Base-by-base conservation (phyloP, 2,797 vertebrate genomes). In the Sebastes baramenuke region DNA sequence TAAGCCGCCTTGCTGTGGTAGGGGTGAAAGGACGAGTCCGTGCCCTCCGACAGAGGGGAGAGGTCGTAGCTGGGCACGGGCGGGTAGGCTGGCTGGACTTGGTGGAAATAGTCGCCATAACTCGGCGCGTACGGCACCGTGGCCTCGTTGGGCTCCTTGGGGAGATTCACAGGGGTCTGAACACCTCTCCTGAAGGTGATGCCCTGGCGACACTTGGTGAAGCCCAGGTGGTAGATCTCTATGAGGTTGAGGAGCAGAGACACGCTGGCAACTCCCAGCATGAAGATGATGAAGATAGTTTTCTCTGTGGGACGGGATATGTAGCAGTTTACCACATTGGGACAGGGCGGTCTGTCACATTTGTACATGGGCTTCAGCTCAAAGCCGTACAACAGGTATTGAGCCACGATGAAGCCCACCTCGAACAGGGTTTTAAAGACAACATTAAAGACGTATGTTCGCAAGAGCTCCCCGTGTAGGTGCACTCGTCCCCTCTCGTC, bases 281-380 rank as follows among this genome's bases (percentile, higher is more conserved):
- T 97, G 85, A 97, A 98, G 75, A 98, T 90, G 77, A 97, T 97
- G 85, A 98, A 97, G 81, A 97, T 96, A 54, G 97, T 98, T 90
- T 97, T 98, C 92, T 98, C 97, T 0, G 97, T 97, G 71, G 97
- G 97, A 3, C 96, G 95, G 32, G 97, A 97, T 79, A 97, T 97
- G 89, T 97, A 97, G 93, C 97, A 97, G 94, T 97, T 97, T 2
- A 97, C 97, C 0, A 93, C 92, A 75, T 97, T 97, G 64, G 96
- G 96, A 77, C 97, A 98, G 8, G 97, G 97, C 55, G 84, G 87
- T 71, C 95, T 93, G 88, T 94, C 93, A 59, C 97, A 97, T 0
- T 94, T 96, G 87, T 97, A 98, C 85, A 97, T 96, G 16, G 97
- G 96, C 91, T 96, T 96, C 80, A 97, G 93, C 87, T 96, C 91